Evolutionary conservation across 2,888 invertebrate species (phyloP).

Genomic region (Mesoligia furuncula): DNA sequence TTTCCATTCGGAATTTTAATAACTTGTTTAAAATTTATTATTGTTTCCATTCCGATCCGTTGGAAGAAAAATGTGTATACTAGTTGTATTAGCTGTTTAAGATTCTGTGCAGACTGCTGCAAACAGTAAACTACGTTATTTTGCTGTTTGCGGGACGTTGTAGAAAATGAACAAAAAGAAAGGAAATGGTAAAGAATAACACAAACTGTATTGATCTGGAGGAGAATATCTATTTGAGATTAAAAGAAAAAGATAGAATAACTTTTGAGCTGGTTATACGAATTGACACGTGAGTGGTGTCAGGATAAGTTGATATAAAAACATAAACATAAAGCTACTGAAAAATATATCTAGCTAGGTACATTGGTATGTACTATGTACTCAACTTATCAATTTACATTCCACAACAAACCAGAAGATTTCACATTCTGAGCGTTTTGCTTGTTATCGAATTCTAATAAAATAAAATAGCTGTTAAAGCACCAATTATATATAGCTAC

Average conservation of each 20-base stretch:
- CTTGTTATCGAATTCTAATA: constrained; percentile 7
- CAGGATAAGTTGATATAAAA: background rate
- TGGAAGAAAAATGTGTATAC: constrained; percentile 45
- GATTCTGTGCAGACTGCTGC: constrained; percentile 53
- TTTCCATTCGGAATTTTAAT: constrained; percentile 60
- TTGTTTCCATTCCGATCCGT: constrained; percentile 45
- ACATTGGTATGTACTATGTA: background rate
- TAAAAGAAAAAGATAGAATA: constrained; percentile 1
- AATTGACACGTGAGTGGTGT: background rate
- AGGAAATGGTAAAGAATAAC: constrained; percentile 31
- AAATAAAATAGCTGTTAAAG: constrained; percentile 4
- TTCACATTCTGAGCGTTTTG: background rate
- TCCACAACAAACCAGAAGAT: background rate
- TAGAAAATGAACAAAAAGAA: constrained; percentile 30
- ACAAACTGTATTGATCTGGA: constrained; percentile 33
- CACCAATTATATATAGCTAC: constrained; percentile 5
- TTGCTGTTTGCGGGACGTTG: constrained; percentile 49
- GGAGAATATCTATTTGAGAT: constrained; percentile 27
- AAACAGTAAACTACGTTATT: constrained; percentile 54
- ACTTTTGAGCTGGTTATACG: background rate
- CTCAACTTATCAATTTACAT: background rate
- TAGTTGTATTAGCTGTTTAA: constrained; percentile 50
- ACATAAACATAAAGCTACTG: background rate
- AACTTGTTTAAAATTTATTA: constrained; percentile 56
- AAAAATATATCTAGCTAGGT: background rate